Percentiles rank a stretch among this genome's conserved stretches.
phyloP scores from a whole-genome alignment of 2,797 vertebrate species.

The Forpus xanthops region DNA sequence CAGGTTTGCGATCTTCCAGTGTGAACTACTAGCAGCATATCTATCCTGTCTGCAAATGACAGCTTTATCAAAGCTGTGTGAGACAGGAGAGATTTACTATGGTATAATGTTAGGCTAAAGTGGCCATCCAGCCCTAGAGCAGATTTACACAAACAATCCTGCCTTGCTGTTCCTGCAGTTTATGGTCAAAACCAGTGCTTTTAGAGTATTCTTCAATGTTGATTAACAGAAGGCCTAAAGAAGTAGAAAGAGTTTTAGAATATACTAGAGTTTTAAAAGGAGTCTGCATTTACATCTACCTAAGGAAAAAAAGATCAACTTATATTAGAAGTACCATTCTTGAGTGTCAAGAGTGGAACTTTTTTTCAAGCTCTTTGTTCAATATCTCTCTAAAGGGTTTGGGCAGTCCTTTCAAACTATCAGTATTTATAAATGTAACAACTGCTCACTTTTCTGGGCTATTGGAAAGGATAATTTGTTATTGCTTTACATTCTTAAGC shows the following conservation, averaged over 20 bases:
- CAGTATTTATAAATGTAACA: background rate
- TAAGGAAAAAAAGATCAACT: background rate
- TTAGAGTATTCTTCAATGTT: background rate
- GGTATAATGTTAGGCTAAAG: rapidly evolving
- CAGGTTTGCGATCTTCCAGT: no score
- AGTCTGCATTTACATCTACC: background rate
- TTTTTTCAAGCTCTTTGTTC: background rate
- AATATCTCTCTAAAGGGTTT: background rate
- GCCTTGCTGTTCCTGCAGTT: background rate
- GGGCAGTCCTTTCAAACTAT: background rate
- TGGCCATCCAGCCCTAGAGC: background rate
- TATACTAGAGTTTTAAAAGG: background rate
- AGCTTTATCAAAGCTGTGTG: background rate
- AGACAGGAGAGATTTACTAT: background rate
- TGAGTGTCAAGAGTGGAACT: background rate
- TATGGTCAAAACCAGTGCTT: background rate
- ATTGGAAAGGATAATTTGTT: background rate
- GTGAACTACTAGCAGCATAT: background rate
- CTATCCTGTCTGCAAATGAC: background rate
- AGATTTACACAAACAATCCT: background rate
- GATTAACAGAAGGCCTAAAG: background rate
- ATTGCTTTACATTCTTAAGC: background rate
- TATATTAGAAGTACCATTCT: background rate
- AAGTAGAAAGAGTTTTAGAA: background rate
- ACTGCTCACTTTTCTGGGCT: background rate